Conservation (phyloP, 2,113 vertebrate species). For the Actenoides lindsayi region DNA sequence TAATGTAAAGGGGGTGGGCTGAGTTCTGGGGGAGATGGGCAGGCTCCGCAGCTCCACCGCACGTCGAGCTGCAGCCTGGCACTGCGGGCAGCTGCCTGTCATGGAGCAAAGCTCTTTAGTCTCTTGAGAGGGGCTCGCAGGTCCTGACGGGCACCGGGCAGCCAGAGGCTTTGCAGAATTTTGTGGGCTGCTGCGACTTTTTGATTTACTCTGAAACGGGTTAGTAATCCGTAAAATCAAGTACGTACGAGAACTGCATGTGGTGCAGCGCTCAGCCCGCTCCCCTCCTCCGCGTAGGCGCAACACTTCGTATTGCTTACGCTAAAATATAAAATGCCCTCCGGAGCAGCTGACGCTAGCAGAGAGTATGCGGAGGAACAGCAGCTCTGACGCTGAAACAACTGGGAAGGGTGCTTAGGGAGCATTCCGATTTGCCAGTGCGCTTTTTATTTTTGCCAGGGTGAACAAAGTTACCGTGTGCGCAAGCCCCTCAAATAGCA, state of each 20-base stretch:
- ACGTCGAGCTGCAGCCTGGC: background rate
- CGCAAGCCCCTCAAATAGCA: background rate
- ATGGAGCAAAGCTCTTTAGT: background rate
- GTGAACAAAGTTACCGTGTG: background rate
- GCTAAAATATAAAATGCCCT: background rate
- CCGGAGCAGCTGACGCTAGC: background rate
- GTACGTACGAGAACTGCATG: background rate
- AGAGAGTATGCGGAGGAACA: background rate
- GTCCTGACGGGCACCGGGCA: background rate
- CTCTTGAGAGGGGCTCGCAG: too few species aligned
- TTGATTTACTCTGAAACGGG: background rate
- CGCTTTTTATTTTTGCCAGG: background rate
- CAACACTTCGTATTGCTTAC: background rate
- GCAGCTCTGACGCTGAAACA: background rate
- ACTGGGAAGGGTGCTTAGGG: background rate
- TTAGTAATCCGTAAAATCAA: background rate
- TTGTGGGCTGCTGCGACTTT: accelerated
- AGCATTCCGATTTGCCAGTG: background rate
- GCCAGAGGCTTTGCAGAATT: background rate
- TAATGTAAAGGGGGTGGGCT: background rate
- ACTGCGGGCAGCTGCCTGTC: background rate
- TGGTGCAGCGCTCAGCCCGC: background rate
- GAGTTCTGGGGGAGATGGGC: background rate
- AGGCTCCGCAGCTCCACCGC: background rate
- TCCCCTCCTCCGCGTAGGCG: background rate